A percentile compares a stretch with the other conserved stretches of the same genome.
phyloP scores from a whole-genome alignment of 2,797 vertebrate genomes.

The Diglossa cyanea region DNA sequence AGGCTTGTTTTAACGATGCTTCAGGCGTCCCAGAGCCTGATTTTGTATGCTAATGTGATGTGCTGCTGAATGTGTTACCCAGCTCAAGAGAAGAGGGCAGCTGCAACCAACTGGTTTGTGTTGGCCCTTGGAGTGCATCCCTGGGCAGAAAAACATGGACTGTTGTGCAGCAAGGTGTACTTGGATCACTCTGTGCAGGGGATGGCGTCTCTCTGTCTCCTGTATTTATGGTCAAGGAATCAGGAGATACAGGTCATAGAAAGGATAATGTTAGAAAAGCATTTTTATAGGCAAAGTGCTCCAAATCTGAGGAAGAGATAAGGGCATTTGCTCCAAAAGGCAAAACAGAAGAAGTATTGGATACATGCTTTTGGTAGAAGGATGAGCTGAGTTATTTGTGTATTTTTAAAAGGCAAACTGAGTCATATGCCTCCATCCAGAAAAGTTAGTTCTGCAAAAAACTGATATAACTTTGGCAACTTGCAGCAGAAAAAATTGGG shows the following conservation, averaged over 20 bases:
- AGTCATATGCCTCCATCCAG: neutral
- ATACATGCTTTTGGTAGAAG: neutral
- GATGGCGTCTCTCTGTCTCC: neutral
- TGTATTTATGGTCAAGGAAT: neutral
- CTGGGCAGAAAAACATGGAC: constrained; percentile 3
- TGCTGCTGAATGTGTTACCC: constrained; percentile 27
- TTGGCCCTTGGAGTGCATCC: neutral
- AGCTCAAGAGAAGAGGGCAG: neutral
- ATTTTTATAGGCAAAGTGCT: neutral
- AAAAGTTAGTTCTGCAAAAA: neutral
- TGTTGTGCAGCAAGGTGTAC: neutral
- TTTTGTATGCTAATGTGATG: constrained; percentile 43
- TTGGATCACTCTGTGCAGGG: neutral
- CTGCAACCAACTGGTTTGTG: constrained; percentile 11
- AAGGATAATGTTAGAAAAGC: neutral
- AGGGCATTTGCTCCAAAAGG: neutral
- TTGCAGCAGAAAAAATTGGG: neutral
- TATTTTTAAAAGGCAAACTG: neutral
- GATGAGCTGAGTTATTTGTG: neutral
- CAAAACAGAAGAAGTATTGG: neutral
- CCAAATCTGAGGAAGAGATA: neutral
- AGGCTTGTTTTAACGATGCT: constrained; percentile 47
- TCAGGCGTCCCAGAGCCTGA: constrained; percentile 6
- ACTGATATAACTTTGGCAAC: neutral
- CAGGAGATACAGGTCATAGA: neutral